A percentile compares a stretch with the other conserved stretches of the same genome.
These are phyloP conservation scores for Heliconius eleuchia DNA, from an alignment of 1,140 invertebrate genomes.

Conservation along the genomic window DNA sequence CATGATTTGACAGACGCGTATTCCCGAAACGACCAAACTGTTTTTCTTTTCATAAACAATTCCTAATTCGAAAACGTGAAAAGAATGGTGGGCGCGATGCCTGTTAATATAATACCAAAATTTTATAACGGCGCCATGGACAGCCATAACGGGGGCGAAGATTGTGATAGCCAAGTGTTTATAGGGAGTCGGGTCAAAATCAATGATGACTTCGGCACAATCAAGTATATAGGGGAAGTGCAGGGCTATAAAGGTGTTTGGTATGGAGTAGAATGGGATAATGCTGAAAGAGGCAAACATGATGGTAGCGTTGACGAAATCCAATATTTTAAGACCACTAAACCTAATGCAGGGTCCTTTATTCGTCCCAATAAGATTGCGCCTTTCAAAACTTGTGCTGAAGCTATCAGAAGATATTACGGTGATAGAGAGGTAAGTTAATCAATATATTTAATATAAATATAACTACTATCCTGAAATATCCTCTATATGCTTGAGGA, in stretches of 20 bases:
- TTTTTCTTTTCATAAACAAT: constrained; percentile 77
- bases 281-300: constrained; percentile 92
- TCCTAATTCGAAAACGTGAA: constrained; percentile 73
- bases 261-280: constrained; percentile 97
- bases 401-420: constrained; percentile 89
- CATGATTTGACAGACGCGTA: constrained; percentile 47
- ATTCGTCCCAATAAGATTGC: constrained; percentile 90
- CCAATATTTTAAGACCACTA: constrained; percentile 90
- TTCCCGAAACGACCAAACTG: constrained; percentile 69
- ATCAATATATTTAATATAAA: background rate
- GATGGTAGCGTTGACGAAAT: constrained; percentile 91
- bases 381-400: constrained; percentile 85
- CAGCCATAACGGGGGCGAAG: constrained; percentile 66
- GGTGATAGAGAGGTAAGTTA: constrained; percentile 82
- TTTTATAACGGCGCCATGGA: constrained; percentile 78
- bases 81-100: constrained; percentile 81
- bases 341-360: constrained; percentile 91
- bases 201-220: constrained; percentile 71
- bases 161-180: constrained; percentile 65
- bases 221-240: constrained; percentile 79
- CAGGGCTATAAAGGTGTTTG: constrained; percentile 85
- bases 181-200: constrained; percentile 75
- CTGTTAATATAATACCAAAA: constrained; percentile 78
- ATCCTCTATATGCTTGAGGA: no score
- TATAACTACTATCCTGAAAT: no score